These are phyloP conservation scores for Cyclura pinguis DNA, from an alignment of 2,797 vertebrate species.

Conservation along the genomic window DNA sequence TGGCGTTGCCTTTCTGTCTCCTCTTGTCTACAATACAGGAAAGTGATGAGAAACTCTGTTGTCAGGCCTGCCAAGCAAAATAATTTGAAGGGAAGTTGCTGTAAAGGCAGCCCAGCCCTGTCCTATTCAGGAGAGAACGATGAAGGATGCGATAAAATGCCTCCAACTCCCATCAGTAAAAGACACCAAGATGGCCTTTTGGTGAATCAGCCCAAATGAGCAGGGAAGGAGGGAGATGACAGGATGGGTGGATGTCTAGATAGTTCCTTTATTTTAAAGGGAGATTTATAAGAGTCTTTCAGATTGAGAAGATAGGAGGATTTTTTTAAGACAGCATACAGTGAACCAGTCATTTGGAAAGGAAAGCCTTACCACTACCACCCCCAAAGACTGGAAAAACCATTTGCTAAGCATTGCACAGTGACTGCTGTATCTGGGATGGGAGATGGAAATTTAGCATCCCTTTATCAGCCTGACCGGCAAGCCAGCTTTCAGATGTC, in stretches of 20 bases:
- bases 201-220: background rate
- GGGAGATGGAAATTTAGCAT: background rate
- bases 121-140: background rate
- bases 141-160: background rate
- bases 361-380: background rate
- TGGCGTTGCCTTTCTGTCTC: background rate
- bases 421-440: no score
- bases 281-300: background rate
- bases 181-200: background rate
- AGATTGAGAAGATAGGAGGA: background rate
- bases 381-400: background rate
- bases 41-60: no score
- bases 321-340: background rate
- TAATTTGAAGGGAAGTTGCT: slow-evolving; percentile 4
- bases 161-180: background rate
- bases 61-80: background rate
- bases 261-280: background rate
- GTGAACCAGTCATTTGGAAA: background rate
- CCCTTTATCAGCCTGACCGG: background rate
- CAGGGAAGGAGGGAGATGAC: background rate
- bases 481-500: no score
- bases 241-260: background rate
- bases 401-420: background rate
- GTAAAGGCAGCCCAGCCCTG: background rate
- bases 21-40: background rate